Evolutionary conservation across 2,797 vertebrate species (phyloP), one percentile per base, ranked within the genome.

Genomic region (Molossus molossus): DNA sequence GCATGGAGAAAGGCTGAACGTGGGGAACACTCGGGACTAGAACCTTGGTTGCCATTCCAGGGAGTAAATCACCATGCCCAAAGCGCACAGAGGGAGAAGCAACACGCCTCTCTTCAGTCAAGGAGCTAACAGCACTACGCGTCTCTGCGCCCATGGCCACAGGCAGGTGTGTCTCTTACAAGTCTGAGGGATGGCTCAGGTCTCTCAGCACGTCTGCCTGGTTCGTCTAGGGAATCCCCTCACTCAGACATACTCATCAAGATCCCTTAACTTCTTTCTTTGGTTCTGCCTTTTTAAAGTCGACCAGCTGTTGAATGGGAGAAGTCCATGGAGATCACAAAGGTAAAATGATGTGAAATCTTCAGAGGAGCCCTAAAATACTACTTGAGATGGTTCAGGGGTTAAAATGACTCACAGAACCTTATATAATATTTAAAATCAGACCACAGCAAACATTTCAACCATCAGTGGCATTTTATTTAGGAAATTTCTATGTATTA

Each of bases 401-500:
- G 65, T 37, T 88, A 83, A 88, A 90, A 91, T 48, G 18, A 72
- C 58, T 58, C 5, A 6, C 6, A 77, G 53, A 90, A 50, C 62
- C 27, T 81, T 10, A 7, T 6, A 50, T 1, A 58, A 65, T 37
- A 91, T 37, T 95, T 64, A 72, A 84, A 92, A 81, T 64, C 90
- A 94, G 84, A 84, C 33, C 64, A 87, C 45, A 85, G 12, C 37
- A 85, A 57, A 20, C 8, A 93, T 79, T 89, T 79, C 76, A 85
- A 85, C 50, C 86, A 96, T 53, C 73, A 84, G 15, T 2, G 57
- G 62, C 73, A 84, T 67, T 97, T 97, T 96, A 96, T 95, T 97
- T 18, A 29, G 23, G 29, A 95, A 85, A 45, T 67, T 55, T 87
- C 88, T 85, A 65, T 62, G 76, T 75, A 95, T 94, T 90, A 75